Evolutionary conservation across 2,888 invertebrate genomes (phyloP), one percentile per base, ranked within the genome.

Genomic region (Cephalotes varians): DNA sequence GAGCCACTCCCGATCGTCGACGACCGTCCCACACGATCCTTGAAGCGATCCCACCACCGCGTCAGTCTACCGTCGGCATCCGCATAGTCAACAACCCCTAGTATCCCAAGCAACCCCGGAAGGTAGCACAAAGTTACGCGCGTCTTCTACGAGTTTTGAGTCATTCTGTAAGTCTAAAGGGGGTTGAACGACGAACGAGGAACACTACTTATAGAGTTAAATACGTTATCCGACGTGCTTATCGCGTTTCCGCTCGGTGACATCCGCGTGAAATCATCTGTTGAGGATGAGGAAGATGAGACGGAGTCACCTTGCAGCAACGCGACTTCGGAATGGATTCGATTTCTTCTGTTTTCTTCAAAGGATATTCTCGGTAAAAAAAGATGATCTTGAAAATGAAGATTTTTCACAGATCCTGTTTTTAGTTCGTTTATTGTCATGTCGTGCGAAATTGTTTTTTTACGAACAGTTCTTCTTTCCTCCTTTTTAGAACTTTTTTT

Each of bases 61-160:
- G 92, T 94, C 93, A 94, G 94, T 94, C 93, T 92, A 89, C 91
- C 93, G 93, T 92, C 94, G 93, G 94, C 93, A 93, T 92, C 91
- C 93, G 94, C 91, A 91, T 91, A 92, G 92, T 87, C 90, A 90
- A 92, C 93, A 90, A 92, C 92, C 91, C 91, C 85, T 85, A 79
- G 86, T 64, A 37, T 86, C 83, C 83, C 88, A 87, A 85, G 87
- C 85, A 74, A 81, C 84, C 65, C 87, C 88, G 73, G 80, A 69
- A 82, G 56, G 73, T 73, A 81, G 81, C 79, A 65, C 56, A 64
- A 83, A 80, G 86, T 87, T 80, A 31, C 87, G 88, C 87, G 88
- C 81, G 81, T 84, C 82, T 60, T 62, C 49, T 54, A 31, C 51
- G 67, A 25, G 44, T 67, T 67, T 79, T 69, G 40, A 67, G 44